A percentile compares a stretch with the other conserved stretches of the same genome.
Evolutionary conservation across 2,797 vertebrate species (phyloP).

Genomic region (Myiothlypis coronata): DNA sequence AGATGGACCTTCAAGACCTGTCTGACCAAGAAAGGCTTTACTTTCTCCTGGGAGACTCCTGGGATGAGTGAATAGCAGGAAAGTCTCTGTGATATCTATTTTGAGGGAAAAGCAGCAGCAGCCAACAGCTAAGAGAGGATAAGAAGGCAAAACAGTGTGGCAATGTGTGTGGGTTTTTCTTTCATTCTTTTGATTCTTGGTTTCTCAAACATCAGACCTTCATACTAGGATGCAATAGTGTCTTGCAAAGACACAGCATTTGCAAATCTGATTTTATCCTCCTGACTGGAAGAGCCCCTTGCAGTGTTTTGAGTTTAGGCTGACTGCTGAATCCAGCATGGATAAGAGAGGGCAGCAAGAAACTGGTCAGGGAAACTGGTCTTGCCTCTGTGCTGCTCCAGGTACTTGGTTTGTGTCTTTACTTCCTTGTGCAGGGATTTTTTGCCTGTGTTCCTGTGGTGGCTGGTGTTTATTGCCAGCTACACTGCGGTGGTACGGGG

Average conservation of each 20-base stretch:
- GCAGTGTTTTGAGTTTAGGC: background rate
- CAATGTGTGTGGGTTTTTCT: background rate
- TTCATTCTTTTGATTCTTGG: background rate
- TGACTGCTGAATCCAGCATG: background rate
- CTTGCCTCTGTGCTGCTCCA: background rate
- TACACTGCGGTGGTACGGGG: accelerated
- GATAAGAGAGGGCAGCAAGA: background rate
- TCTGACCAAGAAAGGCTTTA: background rate
- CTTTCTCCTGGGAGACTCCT: background rate
- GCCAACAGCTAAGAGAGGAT: background rate
- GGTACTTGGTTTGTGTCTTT: background rate
- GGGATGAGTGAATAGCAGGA: background rate
- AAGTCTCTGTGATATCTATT: background rate
- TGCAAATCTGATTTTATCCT: background rate
- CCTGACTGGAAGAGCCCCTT: background rate
- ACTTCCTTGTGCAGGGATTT: background rate
- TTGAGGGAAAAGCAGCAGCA: background rate
- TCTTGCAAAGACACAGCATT: background rate
- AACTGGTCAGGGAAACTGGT: background rate
- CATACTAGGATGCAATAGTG: accelerated
- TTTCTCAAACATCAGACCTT: background rate
- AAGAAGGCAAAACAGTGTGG: background rate
- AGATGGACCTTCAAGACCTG: background rate
- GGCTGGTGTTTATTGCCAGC: background rate
- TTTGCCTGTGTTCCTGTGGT: accelerated